A percentile compares a stretch with the other conserved stretches of the same genome.
These are phyloP conservation scores for Microcebus jonahi DNA, from an alignment of 2,113 vertebrate species.

Conservation along the genomic window DNA sequence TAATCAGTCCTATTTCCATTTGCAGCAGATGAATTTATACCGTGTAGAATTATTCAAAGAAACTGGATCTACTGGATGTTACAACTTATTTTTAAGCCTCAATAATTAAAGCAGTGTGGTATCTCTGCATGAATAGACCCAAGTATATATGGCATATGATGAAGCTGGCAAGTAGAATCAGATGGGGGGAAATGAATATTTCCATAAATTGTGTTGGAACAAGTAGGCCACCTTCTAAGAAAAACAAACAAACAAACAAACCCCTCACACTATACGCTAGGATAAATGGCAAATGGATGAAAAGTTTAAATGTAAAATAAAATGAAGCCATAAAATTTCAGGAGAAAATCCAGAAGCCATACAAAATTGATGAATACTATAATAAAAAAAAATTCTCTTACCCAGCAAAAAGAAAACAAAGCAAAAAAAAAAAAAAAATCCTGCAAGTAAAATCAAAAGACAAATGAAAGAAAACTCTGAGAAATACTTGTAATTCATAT, in stretches of 20 bases:
- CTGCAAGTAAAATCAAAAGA: slow-evolving; percentile 27
- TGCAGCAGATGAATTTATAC: neutral
- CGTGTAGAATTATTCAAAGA: slow-evolving; percentile 12
- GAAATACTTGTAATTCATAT: neutral
- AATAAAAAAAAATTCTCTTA: neutral
- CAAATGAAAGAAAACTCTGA: neutral
- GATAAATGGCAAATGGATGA: neutral
- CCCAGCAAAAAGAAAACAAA: neutral
- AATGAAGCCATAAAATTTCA: neutral
- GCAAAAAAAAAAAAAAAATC: neutral
- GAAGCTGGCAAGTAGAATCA: neutral
- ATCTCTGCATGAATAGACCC: neutral
- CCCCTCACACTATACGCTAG: neutral
- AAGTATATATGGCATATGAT: neutral
- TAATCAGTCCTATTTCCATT: neutral
- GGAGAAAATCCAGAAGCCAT: slow-evolving; percentile 9
- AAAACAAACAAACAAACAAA: neutral
- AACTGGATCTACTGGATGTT: neutral
- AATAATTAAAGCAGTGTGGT: slow-evolving; percentile 44
- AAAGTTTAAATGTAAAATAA: neutral
- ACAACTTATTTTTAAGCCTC: slow-evolving; percentile 44
- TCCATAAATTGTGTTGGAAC: neutral
- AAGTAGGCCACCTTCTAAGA: neutral
- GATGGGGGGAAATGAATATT: neutral
- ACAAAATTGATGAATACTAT: neutral